phyloP scores from a whole-genome alignment of 2,888 invertebrate species.

The Lochmaea crataegi region DNA sequence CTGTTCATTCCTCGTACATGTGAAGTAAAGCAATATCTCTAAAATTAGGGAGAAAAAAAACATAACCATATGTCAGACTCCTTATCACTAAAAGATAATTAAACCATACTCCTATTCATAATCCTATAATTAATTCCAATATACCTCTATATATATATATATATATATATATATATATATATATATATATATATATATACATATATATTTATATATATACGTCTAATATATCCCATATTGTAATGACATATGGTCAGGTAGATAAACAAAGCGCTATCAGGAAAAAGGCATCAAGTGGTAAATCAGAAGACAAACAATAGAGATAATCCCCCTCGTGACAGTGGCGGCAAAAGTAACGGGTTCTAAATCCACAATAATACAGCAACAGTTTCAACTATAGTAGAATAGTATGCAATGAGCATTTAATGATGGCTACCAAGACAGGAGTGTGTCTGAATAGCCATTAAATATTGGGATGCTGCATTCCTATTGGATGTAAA shows the following conservation, averaged over 20 bases:
- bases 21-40: slow-evolving; percentile 1
- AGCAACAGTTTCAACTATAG: no score
- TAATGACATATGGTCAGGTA: slow-evolving; percentile 58
- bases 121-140: slow-evolving; percentile 45
- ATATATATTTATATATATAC: no score
- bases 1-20: not conserved
- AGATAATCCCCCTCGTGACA: slow-evolving; percentile 38
- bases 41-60: slow-evolving; percentile 13
- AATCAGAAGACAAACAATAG: slow-evolving; percentile 61
- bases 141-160: slow-evolving; percentile 2
- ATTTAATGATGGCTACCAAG: no score
- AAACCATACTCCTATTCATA: slow-evolving; percentile 37
- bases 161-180: no score
- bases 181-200: no score
- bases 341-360: not conserved
- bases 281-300: slow-evolving; percentile 57
- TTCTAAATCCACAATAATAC: no score
- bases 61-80: slow-evolving; percentile 38
- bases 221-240: slow-evolving; percentile 17
- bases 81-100: slow-evolving; percentile 43
- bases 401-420: no score
- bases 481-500: no score
- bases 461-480: no score
- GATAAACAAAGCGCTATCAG: slow-evolving; percentile 49
- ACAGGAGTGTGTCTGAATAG: no score